These are phyloP conservation scores for Sminthurinus signatus DNA, from an alignment of 1,140 invertebrate genomes.

Conservation along the genomic window DNA sequence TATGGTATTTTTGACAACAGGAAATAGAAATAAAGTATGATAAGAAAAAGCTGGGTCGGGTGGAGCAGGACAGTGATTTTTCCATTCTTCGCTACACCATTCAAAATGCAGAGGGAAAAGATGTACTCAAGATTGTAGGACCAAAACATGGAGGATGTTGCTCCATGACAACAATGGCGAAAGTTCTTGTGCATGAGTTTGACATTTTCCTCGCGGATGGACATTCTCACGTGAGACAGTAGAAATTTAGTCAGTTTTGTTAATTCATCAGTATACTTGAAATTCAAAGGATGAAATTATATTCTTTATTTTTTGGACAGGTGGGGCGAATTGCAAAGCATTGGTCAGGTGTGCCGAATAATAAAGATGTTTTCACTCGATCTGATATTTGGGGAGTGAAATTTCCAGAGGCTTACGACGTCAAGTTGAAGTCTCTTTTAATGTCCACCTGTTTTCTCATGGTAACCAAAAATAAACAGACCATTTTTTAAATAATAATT, in stretches of 20 bases:
- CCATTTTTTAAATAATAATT: neutral
- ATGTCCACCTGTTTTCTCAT: neutral
- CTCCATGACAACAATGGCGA: slow-evolving; percentile 1
- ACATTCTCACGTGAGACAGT: neutral
- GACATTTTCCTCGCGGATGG: slow-evolving; percentile 6
- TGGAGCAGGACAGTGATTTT: slow-evolving; percentile 11
- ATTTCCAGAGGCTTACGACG: slow-evolving; percentile 7
- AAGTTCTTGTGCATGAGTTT: slow-evolving; percentile 6
- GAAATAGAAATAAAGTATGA: neutral
- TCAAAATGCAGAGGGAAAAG: slow-evolving; percentile 1
- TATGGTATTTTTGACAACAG: too few species aligned
- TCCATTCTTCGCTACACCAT: slow-evolving; percentile 3
- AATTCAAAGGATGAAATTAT: too few species aligned
- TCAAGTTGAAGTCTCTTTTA: neutral
- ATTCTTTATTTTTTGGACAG: too few species aligned
- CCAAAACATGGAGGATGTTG: slow-evolving; percentile 2
- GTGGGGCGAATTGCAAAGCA: slow-evolving; percentile 12
- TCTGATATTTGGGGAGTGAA: slow-evolving; percentile 13
- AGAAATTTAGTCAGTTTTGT: too few species aligned
- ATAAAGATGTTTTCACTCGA: slow-evolving; percentile 8
- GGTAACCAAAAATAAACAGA: neutral
- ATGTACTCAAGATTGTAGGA: slow-evolving; percentile 1
- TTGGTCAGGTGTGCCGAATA: slow-evolving; percentile 4
- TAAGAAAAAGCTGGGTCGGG: slow-evolving; percentile 3
- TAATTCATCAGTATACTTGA: too few species aligned